Conservation (phyloP, 2,797 vertebrate species). For the Scomberomorus guttatus region DNA sequence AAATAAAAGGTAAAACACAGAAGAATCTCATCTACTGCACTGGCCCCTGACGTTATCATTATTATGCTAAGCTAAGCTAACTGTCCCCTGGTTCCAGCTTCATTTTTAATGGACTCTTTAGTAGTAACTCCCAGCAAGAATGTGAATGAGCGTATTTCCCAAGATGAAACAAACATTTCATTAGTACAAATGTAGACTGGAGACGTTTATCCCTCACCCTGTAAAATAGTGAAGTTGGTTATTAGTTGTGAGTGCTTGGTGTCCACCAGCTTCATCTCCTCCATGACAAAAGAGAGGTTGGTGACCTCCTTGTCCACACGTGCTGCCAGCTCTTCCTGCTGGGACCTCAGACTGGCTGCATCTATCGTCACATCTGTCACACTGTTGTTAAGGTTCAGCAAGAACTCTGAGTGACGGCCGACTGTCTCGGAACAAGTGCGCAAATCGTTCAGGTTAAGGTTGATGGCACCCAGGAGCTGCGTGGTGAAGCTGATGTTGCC, state of each 20-base stretch:
- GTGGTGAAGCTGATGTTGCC: constrained; percentile 96
- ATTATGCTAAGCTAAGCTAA: constrained; percentile 5
- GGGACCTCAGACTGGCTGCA: constrained; percentile 86
- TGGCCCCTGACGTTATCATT: no score
- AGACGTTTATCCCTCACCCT: constrained; percentile 85
- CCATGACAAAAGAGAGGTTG: constrained; percentile 94
- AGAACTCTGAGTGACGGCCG: constrained; percentile 91
- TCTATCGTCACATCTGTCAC: constrained; percentile 89
- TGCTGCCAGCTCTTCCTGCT: constrained; percentile 92
- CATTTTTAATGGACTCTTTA: background rate
- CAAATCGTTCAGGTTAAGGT: constrained; percentile 91
- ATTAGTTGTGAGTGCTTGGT: constrained; percentile 96
- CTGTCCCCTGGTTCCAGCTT: background rate
- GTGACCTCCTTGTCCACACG: constrained; percentile 94
- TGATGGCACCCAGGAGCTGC: constrained; percentile 93
- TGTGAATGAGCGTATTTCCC: background rate
- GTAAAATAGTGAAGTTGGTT: constrained; percentile 97
- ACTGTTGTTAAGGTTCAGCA: constrained; percentile 90
- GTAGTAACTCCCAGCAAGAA: background rate
- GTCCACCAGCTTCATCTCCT: constrained; percentile 98
- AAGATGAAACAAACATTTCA: background rate
- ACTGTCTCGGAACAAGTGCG: constrained; percentile 93
- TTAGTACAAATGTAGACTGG: background rate
- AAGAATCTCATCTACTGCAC: no score
- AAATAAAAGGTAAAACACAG: no score